Evolutionary conservation across 1,140 invertebrate species (phyloP).

Genomic region (Aradophagus sp.): DNA sequence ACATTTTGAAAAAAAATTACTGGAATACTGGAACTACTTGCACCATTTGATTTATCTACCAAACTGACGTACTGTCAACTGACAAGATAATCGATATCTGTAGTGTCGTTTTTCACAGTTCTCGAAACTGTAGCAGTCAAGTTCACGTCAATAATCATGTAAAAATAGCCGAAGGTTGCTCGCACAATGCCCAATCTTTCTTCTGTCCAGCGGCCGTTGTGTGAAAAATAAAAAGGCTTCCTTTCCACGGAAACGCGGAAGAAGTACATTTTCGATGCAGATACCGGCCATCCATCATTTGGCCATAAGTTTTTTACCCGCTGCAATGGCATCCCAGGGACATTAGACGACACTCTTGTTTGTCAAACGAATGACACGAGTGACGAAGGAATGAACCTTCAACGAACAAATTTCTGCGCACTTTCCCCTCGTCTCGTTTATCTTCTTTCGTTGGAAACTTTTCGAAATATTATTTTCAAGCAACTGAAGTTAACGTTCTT

Average conservation of each 20-base stretch:
- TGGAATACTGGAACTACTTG: too few species aligned
- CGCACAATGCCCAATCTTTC: slow-evolving; percentile 11
- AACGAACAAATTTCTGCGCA: too few species aligned
- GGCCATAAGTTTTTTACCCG: slow-evolving; percentile 25
- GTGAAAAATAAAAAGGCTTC: slow-evolving; percentile 21
- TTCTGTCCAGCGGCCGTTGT: slow-evolving; percentile 2
- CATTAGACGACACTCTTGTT: not conserved
- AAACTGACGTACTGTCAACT: not conserved
- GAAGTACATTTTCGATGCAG: slow-evolving; percentile 21
- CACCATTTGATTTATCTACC: not conserved
- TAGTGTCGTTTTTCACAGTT: not conserved
- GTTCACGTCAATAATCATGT: not conserved
- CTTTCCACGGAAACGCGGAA: slow-evolving; percentile 21
- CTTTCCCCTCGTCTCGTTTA: too few species aligned
- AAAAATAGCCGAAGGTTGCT: slow-evolving; percentile 17
- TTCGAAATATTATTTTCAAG: too few species aligned
- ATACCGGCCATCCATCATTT: slow-evolving; percentile 30
- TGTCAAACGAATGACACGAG: not conserved
- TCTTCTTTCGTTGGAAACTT: too few species aligned
- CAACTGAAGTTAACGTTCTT: too few species aligned
- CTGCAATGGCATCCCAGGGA: slow-evolving; percentile 1
- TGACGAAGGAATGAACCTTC: too few species aligned
- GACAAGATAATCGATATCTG: slow-evolving; percentile 3
- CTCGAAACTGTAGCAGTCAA: slow-evolving; percentile 1
- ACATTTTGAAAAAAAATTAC: too few species aligned